A percentile compares a stretch with the other conserved stretches of the same genome.
Conservation (phyloP, 2,797 vertebrate species). For the Enteromius argenteus region DNA sequence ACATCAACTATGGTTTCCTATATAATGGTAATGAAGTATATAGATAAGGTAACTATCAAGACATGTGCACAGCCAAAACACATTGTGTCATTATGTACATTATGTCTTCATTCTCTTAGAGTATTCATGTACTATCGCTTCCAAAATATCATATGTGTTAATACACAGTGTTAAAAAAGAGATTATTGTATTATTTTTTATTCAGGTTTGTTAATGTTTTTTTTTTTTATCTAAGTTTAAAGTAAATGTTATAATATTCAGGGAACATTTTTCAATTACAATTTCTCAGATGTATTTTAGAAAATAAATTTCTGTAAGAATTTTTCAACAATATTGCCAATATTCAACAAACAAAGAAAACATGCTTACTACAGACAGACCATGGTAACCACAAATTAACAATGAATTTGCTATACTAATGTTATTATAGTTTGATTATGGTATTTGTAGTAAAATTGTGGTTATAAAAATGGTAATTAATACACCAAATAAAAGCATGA, state of each 20-base stretch:
- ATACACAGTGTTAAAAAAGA: neutral
- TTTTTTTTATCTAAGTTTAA: neutral
- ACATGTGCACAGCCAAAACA: slow-evolving; percentile 1
- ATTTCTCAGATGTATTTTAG: neutral
- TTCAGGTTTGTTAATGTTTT: neutral
- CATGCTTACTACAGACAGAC: too few species aligned
- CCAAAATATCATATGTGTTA: neutral
- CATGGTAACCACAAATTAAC: too few species aligned
- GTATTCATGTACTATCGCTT: neutral
- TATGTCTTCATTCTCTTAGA: neutral
- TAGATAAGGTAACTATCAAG: neutral
- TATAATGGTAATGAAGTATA: neutral
- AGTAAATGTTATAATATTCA: neutral
- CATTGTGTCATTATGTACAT: neutral
- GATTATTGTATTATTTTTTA: too few species aligned
- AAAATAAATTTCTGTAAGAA: neutral
- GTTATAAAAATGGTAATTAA: too few species aligned
- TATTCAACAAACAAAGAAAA: too few species aligned
- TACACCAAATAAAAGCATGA: too few species aligned
- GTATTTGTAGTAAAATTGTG: too few species aligned
- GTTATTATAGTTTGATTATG: too few species aligned
- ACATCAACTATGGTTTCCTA: slow-evolving; percentile 7
- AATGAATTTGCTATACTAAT: too few species aligned
- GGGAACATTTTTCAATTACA: neutral
- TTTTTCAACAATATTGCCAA: too few species aligned